These are phyloP conservation scores for Coreius guichenoti DNA, from an alignment of 2,797 vertebrate genomes.

Conservation along the genomic window DNA sequence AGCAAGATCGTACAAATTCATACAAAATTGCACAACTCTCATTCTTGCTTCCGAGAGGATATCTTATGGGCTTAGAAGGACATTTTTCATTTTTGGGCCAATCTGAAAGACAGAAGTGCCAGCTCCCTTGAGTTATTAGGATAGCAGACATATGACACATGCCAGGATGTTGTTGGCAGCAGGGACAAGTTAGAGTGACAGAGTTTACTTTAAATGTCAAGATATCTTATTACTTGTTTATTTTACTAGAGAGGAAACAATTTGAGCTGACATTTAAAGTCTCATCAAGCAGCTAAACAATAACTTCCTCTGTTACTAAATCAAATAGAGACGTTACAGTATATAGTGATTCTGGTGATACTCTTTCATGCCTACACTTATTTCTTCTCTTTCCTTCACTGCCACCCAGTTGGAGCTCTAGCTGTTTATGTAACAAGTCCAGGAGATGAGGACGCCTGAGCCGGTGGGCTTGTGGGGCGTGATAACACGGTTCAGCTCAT, in stretches of 20 bases:
- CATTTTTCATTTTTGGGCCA: not conserved
- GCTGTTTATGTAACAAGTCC: not conserved
- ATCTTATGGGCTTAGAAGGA: not conserved
- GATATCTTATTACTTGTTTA: slow-evolving; percentile 26
- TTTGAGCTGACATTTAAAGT: not conserved
- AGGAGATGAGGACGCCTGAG: not conserved
- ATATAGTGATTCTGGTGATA: not conserved
- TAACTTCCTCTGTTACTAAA: not conserved
- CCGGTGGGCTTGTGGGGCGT: slow-evolving; percentile 39
- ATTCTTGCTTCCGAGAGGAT: not conserved
- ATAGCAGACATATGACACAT: not conserved
- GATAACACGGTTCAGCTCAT: slow-evolving; percentile 48
- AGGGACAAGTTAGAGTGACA: not conserved
- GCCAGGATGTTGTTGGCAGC: slow-evolving; percentile 9
- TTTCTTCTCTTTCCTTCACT: not conserved
- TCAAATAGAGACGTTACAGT: not conserved
- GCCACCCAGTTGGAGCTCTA: not conserved
- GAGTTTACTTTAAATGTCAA: not conserved
- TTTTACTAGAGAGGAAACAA: slow-evolving; percentile 15
- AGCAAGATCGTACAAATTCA: not conserved
- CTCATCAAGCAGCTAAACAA: not conserved
- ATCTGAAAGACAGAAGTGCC: not conserved
- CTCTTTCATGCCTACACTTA: not conserved
- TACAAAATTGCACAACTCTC: not conserved
- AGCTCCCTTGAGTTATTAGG: not conserved